Conservation (phyloP, 2,888 invertebrate species). For the Mesorhabditis spiculigera region DNA sequence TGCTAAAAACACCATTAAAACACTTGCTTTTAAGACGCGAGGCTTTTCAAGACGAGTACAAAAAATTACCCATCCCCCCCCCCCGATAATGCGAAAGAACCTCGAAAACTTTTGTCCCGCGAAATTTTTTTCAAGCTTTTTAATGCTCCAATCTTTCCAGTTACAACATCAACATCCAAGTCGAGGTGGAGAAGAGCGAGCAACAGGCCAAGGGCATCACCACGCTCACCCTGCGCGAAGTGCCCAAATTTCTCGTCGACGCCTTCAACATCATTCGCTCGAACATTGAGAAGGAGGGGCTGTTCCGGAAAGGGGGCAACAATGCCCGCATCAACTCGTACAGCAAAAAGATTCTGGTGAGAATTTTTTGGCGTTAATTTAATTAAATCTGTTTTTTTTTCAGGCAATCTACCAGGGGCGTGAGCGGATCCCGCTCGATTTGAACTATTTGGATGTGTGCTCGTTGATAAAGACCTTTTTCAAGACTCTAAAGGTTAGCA, state of each 20-base stretch:
- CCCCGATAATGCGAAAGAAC: background rate
- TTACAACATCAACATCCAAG: constrained; percentile 6
- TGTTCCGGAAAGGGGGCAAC: constrained; percentile 2
- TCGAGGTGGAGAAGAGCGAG: constrained; percentile 2
- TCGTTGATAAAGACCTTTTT: background rate
- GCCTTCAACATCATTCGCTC: constrained; percentile 4
- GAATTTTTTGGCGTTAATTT: background rate
- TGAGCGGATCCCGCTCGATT: background rate
- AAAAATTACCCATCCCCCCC: too few relatives aligned
- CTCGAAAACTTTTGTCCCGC: background rate
- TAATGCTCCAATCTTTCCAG: background rate
- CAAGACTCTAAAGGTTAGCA: constrained; percentile 4
- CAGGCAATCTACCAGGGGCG: constrained; percentile 1
- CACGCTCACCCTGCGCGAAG: background rate
- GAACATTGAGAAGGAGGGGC: constrained; percentile 4
- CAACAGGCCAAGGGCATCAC: background rate
- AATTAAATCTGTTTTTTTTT: background rate
- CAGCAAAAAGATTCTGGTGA: constrained; percentile 1
- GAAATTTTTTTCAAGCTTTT: background rate
- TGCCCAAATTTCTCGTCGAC: constrained; percentile 6
- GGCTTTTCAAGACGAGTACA: background rate
- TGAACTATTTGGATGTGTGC: background rate
- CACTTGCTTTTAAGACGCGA: too few relatives aligned
- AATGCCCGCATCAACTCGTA: constrained; percentile 2
- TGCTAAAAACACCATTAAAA: too few relatives aligned